phyloP scores from a whole-genome alignment of 2,888 invertebrate species.

The Cacoxenus indagator region DNA sequence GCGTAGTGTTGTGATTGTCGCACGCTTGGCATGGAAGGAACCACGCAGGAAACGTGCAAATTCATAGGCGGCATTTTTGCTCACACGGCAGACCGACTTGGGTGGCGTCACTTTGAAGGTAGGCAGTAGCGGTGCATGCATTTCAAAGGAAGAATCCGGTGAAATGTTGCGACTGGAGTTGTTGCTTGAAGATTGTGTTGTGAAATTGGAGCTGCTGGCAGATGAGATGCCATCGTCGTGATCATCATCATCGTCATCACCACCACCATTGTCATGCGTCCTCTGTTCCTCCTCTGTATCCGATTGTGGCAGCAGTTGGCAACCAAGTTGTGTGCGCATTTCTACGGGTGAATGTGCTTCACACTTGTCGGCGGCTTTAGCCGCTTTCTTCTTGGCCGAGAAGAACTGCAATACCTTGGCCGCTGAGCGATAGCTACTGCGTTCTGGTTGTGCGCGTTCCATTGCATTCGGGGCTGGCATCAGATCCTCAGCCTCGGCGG shows the following conservation, averaged over 20 bases:
- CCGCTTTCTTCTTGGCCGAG: constrained; percentile 55
- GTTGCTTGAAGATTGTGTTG: constrained; percentile 37
- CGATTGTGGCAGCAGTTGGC: constrained; percentile 41
- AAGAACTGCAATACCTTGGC: constrained; percentile 64
- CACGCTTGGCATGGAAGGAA: constrained; percentile 67
- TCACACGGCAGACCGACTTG: constrained; percentile 45
- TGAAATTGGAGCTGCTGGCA: constrained; percentile 52
- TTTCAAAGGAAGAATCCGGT: constrained; percentile 66
- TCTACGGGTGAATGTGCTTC: constrained; percentile 55
- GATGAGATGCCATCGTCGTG: constrained; percentile 65
- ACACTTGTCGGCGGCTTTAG: constrained; percentile 39
- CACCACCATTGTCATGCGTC: constrained; percentile 28
- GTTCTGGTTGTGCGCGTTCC: constrained; percentile 51
- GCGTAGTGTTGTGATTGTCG: constrained; percentile 64
- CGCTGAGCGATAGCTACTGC: constrained; percentile 58
- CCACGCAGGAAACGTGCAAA: constrained; percentile 65
- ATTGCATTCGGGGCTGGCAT: constrained; percentile 50
- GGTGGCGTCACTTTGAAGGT: constrained; percentile 69
- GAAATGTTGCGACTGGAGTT: constrained; percentile 55
- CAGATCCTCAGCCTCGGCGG: constrained; percentile 46
- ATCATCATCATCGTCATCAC: constrained; percentile 43
- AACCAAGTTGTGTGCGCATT: constrained; percentile 49
- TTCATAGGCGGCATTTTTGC: constrained; percentile 62
- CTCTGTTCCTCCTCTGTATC: constrained; percentile 47
- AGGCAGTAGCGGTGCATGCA: constrained; percentile 68